These are phyloP conservation scores for Tapera naevia DNA, from an alignment of 2,797 vertebrate genomes.

Conservation along the genomic window DNA sequence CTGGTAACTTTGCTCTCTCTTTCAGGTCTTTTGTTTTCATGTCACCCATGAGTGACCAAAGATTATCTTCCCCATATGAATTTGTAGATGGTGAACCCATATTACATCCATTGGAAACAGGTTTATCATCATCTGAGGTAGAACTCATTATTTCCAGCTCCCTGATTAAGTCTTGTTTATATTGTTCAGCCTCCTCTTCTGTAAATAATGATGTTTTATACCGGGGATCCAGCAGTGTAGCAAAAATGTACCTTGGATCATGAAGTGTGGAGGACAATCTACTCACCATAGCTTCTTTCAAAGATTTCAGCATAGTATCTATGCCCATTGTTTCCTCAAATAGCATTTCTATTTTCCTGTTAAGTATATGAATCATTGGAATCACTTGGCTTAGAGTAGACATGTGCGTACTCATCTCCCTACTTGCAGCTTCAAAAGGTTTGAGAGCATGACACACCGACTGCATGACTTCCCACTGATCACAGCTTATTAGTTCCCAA, in stretches of 20 bases:
- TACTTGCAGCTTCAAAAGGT: constrained; percentile 92
- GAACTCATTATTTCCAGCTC: constrained; percentile 90
- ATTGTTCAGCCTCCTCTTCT: constrained; percentile 93
- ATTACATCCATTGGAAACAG: constrained; percentile 84
- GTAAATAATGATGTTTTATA: constrained; percentile 97
- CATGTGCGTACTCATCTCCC: constrained; percentile 91
- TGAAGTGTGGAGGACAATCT: constrained; percentile 88
- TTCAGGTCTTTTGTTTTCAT: constrained; percentile 85
- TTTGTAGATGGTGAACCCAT: constrained; percentile 79
- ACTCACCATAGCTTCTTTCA: constrained; percentile 94
- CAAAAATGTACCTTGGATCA: constrained; percentile 91
- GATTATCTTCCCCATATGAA: constrained; percentile 81
- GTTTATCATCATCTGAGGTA: constrained; percentile 85
- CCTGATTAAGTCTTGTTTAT: constrained; percentile 92
- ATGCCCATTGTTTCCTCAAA: constrained; percentile 97
- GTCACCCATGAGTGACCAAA: constrained; percentile 94
- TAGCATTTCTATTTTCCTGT: constrained; percentile 92
- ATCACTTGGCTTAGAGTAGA: constrained; percentile 97
- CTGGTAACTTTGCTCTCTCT: constrained; percentile 86
- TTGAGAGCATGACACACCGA: constrained; percentile 95
- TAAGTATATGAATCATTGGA: constrained; percentile 96
- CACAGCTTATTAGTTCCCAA: constrained; percentile 94
- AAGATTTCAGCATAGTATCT: constrained; percentile 93
- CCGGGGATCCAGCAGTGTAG: constrained; percentile 94
- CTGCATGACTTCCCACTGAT: constrained; percentile 98